Evolutionary conservation across 1,140 invertebrate species (phyloP), one percentile per base, ranked within the genome.

Genomic region (Eupeodes corollae): DNA sequence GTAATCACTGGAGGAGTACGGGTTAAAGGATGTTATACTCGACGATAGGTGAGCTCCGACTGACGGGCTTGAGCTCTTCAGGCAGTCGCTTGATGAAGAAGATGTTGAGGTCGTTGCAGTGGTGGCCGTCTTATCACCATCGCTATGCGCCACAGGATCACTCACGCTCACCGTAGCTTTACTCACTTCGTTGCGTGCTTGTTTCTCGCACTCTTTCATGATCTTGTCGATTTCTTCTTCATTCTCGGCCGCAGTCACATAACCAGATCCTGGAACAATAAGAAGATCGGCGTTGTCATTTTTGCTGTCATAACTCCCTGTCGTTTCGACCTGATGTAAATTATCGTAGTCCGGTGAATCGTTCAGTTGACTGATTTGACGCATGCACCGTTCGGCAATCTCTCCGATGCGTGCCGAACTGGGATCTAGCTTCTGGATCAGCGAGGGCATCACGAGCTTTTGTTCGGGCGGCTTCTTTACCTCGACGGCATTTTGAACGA

Each of bases 11-110:
- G 64, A 67, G 18, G 64, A 67, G 33, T 64, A 64, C 18, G 60
- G 64, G 60, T 67, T 65, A 35, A 67, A 62, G 9, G 64, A 67
- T 46, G 64, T 67, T 46, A 67, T 65, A 53, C 64, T 67, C 37
- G 64, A 67, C 31, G 64, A 67, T 43, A 62, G 46, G 13, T 40
- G 46, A 12, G 53, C 51, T 49, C 47, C 57, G 5, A 45, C 53
- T 33, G 61, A 58, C 1, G 60, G 62, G 45, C 64, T 67, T 15
- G 64, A 62, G 31, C 64, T 67, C 44, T 67, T 67, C 47, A 67
- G 26, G 19, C 64, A 67, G 46, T 67, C 64, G 50, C 61, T 65
- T 49, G 64, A 67, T 16, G 64, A 67, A 30, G 58, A 64, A 30
- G 63, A 62, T 13, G 63, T 61, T 10, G 59, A 61, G 18, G 60